Evolutionary conservation across 1,140 invertebrate species (phyloP), one percentile per base, ranked within the genome.

Genomic region (Drosophila willistoni): DNA sequence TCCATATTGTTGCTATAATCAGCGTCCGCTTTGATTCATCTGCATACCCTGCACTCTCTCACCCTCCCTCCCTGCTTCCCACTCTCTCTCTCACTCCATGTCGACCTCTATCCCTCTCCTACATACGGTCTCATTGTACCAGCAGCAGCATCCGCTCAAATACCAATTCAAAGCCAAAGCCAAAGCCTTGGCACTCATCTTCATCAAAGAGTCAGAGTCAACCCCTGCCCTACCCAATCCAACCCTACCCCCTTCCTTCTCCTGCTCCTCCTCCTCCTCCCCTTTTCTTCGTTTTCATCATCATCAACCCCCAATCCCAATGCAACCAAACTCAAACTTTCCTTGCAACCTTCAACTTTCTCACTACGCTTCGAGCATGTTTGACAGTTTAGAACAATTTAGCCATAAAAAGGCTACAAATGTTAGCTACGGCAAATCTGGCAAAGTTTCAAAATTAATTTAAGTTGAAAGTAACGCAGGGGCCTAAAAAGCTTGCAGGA

Each of bases 1-100:
- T 86, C 81, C 82, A 85, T 85, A 85, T 85, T 85, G 82, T 85
- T 85, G 81, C 81, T 85, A 85, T 85, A 85, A 85, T 85, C 81
- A 85, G 81, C 82, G 81, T 75, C 82, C 77, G 82, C 82, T 85
- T 85, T 85, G 82, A 85, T 85, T 85, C 82, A 85, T 85, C 82
- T 85, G 82, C 82, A 85, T 86, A 79, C 79, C 68, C 71, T 77
- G 57, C 65, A 62, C 61, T 29, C 42, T 33, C 33, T 33, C 33
- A 10, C 33, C 17, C n/a, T 1, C 29, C n/a, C 60, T 6, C 1
- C 14, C 12, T 9, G 0, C 19, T 2, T 6, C 3, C 14, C 12
- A 1, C 44, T 1, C 33, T 14, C 55, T 10, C n/a, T 1, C 29
- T 6, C n/a, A 14, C 55, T 13, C 55, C 7, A 25, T 2, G 0